Evolutionary conservation across 1,140 invertebrate genomes (phyloP).

Genomic region (Grapholita molesta): DNA sequence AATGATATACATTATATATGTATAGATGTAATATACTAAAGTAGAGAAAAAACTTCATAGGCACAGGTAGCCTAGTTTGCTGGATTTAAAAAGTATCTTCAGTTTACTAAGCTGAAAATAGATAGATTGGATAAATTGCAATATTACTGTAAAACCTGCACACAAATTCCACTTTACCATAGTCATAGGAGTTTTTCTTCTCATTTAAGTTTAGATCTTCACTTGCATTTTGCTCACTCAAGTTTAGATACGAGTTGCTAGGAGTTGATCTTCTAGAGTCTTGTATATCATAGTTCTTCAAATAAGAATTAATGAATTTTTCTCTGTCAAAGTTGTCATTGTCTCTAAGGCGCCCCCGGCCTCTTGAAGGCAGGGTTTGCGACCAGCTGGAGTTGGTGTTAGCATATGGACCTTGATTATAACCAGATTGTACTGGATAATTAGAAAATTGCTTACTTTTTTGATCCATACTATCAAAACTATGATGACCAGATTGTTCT

Average conservation of each 20-base stretch:
- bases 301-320: constrained; percentile 64
- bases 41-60: no score
- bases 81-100: no score
- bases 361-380: constrained; percentile 71
- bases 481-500: constrained; percentile 67
- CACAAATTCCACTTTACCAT: constrained; percentile 39
- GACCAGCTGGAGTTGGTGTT: constrained; percentile 64
- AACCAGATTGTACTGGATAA: constrained; percentile 41
- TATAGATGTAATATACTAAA: no score
- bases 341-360: constrained; percentile 66
- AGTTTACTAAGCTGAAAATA: no score
- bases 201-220: constrained; percentile 44
- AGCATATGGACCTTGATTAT: constrained; percentile 47
- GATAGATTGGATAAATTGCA: background rate
- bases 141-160: background rate
- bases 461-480: constrained; percentile 66
- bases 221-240: constrained; percentile 55
- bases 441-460: constrained; percentile 47
- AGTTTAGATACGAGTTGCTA: constrained; percentile 63
- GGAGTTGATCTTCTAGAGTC: constrained; percentile 71
- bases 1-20: no score
- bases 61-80: no score
- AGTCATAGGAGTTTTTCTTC: constrained; percentile 43
- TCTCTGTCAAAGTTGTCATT: constrained; percentile 72
- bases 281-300: constrained; percentile 66